phyloP scores from a whole-genome alignment of 2,797 vertebrate genomes.

The Craterocephalus amniculus region DNA sequence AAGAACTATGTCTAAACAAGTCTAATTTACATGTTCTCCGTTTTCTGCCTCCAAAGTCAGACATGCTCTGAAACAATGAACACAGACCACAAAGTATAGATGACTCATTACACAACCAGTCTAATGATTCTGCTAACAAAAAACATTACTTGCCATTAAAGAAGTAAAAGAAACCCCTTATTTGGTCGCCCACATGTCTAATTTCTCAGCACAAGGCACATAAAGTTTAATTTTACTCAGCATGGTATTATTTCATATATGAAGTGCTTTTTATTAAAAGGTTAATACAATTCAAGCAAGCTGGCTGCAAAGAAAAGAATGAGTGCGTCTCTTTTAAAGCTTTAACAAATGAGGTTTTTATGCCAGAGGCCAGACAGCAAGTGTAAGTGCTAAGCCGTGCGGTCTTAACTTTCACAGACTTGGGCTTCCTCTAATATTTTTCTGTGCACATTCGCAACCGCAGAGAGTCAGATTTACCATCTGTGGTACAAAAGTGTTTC shows the following conservation, averaged over 20 bases:
- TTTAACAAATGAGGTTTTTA: constrained; percentile 70
- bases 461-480: constrained; percentile 78
- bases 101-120: constrained; percentile 24
- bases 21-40: constrained; percentile 2
- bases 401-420: constrained; percentile 78
- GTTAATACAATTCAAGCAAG: constrained; percentile 28
- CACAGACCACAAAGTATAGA: background rate
- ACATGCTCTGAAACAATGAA: background rate
- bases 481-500: constrained; percentile 79
- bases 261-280: constrained; percentile 10
- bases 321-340: constrained; percentile 33
- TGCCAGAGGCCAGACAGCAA: constrained; percentile 62
- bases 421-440: constrained; percentile 77
- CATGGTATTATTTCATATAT: constrained; percentile 13
- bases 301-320: constrained; percentile 45
- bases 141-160: background rate
- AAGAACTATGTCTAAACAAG: constrained; percentile 24
- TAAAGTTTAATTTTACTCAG: background rate
- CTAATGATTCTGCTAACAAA: background rate
- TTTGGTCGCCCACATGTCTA: background rate
- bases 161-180: background rate
- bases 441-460: constrained; percentile 71
- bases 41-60: constrained; percentile 5
- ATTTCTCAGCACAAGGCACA: constrained; percentile 6
- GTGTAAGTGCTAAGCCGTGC: constrained; percentile 57